Base-by-base conservation (phyloP, 2,888 invertebrate species). In the Lithophane socia region DNA sequence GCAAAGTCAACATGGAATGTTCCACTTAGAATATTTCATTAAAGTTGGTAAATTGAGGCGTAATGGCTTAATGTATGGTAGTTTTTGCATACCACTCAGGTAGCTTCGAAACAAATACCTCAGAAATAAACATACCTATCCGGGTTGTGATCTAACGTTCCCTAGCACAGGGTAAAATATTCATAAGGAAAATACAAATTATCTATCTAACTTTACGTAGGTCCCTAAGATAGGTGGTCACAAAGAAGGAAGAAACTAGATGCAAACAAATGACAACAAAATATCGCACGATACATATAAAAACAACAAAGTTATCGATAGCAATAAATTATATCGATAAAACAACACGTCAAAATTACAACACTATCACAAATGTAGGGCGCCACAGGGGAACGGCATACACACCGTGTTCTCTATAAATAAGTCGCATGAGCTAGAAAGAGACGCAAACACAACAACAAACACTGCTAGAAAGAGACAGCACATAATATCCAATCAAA, bases 301-400 rank as follows among this genome's bases (percentile, higher is more conserved):
- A 76, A 84, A 60, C 1, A 47, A 42, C 24, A 42, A 67, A 67
- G 9, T 73, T 75, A 85, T 82, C 83, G 83, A 86, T 67, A 73
- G 29, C 37, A 63, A 78, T 70, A 78, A 81, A 79, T 74, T 73
- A 75, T 74, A 77, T 89, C 88, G 89, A 87, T 86, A 83, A 75
- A 73, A 73, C 74, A n/a, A 87, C 60, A 82, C 80, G 74, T 84
- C 80, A 79, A 79, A 86, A 82, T 70, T 44, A 79, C 94, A 92
- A 79, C 94, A 90, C 94, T 94, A 93, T 81, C 79, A 73, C 87
- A 91, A 94, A 94, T 93, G 93, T 93, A 93, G 93, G 93, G 92
- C 94, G 93, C 94, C 93, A 93, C 92, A 90, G 94, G 94, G 94
- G 94, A 93, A 93, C 90, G 89, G 89, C 90, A 88, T 91, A 91